Percentiles rank a stretch among this genome's conserved stretches.
phyloP scores from a whole-genome alignment of 2,113 vertebrate genomes.

The Nicator chloris region DNA sequence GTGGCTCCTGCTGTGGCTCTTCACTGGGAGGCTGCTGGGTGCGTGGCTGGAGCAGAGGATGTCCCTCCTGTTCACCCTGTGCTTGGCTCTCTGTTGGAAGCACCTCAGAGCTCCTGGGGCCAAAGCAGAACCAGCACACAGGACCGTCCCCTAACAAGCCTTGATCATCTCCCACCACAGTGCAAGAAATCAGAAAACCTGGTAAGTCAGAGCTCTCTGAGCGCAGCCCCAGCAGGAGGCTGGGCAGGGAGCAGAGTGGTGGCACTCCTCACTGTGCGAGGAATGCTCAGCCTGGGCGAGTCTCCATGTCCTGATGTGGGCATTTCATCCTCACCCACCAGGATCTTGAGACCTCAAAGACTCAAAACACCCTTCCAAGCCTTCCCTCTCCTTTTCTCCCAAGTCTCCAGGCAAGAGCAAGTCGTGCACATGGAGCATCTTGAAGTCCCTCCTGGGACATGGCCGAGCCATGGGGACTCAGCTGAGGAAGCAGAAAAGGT shows the following conservation, averaged over 20 bases:
- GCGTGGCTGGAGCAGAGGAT: not conserved
- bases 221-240: fast-evolving
- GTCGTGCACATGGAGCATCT: not conserved
- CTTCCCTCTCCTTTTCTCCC: not conserved
- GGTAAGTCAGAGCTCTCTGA: not conserved
- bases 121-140: not conserved
- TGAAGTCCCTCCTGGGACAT: not conserved
- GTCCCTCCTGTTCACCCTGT: not conserved
- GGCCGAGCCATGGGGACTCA: fast-evolving
- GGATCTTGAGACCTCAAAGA: not conserved
- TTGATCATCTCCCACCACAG: not conserved
- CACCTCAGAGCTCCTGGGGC: not conserved
- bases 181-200: not conserved
- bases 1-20: not conserved
- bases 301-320: fast-evolving
- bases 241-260: fast-evolving
- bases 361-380: not conserved
- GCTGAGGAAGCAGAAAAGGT: not conserved
- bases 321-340: not conserved
- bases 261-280: not conserved
- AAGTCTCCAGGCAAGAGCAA: not conserved
- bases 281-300: not conserved
- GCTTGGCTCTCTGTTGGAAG: not conserved
- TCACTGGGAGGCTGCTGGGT: fast-evolving
- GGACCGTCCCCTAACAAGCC: no score